phyloP scores from a whole-genome alignment of 2,113 vertebrate species.

The Upupa epops region DNA sequence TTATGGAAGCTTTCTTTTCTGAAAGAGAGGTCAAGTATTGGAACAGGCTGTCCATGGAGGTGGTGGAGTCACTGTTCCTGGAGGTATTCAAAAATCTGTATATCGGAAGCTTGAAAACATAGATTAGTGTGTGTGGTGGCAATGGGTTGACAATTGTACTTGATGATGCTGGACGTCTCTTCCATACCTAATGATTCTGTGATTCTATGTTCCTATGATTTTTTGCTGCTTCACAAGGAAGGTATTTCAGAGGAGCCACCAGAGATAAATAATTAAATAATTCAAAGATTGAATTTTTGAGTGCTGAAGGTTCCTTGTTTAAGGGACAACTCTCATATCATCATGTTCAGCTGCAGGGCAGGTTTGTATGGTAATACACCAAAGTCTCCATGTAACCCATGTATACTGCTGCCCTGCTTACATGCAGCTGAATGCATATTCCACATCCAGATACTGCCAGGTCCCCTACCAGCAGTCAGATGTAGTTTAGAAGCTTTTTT shows the following conservation, averaged over 20 bases:
- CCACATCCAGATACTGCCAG: fast-evolving
- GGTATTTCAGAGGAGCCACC: neutral
- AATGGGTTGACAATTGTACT: too few species aligned
- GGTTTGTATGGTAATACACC: fast-evolving
- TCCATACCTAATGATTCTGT: too few species aligned
- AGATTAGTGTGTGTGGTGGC: too few species aligned
- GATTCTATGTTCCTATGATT: too few species aligned
- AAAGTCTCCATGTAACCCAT: fast-evolving
- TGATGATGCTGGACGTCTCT: too few species aligned
- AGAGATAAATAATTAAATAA: neutral
- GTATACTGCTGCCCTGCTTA: fast-evolving
- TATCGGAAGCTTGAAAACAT: too few species aligned
- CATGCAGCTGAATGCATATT: fast-evolving
- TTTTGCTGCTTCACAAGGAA: neutral
- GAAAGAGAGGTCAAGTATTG: too few species aligned
- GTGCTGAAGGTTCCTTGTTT: neutral
- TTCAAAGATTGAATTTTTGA: neutral
- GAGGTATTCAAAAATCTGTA: too few species aligned
- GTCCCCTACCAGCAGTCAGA: neutral
- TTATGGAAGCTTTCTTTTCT: too few species aligned
- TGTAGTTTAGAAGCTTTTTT: fast-evolving
- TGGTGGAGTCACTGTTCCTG: too few species aligned
- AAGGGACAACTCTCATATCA: fast-evolving
- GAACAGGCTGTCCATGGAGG: too few species aligned
- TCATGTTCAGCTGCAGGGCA: neutral